A percentile compares a stretch with the other conserved stretches of the same genome.
Conservation (phyloP, 2,113 vertebrate genomes). For the Triplophysa tibetana region DNA sequence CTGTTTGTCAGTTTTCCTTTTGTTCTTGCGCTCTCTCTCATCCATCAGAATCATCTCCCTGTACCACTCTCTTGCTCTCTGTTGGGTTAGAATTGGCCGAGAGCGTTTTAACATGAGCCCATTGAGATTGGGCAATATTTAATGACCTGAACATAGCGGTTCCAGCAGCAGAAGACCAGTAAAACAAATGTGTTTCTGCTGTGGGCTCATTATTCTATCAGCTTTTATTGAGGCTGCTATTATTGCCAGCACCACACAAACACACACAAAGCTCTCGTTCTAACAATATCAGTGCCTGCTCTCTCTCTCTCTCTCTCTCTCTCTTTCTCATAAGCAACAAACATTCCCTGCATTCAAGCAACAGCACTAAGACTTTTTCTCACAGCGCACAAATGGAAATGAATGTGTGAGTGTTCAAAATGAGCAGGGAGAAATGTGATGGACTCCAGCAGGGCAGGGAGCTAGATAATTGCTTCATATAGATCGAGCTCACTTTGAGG, state of each 20-base stretch:
- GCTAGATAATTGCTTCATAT: slow-evolving; percentile 21
- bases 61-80: background rate
- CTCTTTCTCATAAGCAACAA: background rate
- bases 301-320: background rate
- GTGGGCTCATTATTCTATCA: slow-evolving; percentile 32
- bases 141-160: slow-evolving; percentile 29
- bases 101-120: slow-evolving; percentile 12
- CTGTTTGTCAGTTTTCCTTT: slow-evolving; percentile 18
- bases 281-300: background rate
- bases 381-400: background rate
- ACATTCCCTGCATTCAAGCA: slow-evolving; percentile 10
- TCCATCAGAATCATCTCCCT: slow-evolving; percentile 2
- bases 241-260: background rate
- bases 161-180: slow-evolving; percentile 31
- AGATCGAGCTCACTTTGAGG: slow-evolving; percentile 25
- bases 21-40: slow-evolving; percentile 12
- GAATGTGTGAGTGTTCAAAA: background rate
- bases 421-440: background rate
- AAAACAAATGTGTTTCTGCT: slow-evolving; percentile 36
- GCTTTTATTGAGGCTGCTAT: slow-evolving; percentile 34
- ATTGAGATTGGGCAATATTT: slow-evolving; percentile 32
- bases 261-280: background rate
- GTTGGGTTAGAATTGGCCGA: slow-evolving; percentile 7
- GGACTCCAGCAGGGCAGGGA: slow-evolving; percentile 10
- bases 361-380: background rate